Conservation (phyloP, 2,888 invertebrate genomes). For the Erebia epiphron region DNA sequence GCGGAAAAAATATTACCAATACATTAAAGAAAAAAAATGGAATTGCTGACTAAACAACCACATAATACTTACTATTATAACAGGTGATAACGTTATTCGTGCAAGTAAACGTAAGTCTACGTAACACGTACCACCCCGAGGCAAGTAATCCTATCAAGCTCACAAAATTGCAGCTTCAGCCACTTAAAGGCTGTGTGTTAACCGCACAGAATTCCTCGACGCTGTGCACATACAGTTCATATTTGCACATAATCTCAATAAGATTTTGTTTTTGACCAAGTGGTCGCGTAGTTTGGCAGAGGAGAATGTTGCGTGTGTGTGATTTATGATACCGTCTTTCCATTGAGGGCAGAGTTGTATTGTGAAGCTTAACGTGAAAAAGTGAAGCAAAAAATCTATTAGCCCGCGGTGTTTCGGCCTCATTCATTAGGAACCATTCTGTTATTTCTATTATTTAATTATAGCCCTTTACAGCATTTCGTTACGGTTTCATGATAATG, state of each 20-base stretch:
- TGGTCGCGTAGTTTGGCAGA: neutral
- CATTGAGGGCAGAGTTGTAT: neutral
- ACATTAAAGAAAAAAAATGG: too few relatives aligned
- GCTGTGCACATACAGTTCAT: too few relatives aligned
- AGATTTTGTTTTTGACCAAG: neutral
- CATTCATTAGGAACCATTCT: slow-evolving; percentile 64
- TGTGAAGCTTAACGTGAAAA: slow-evolving; percentile 16
- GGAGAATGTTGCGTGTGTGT: neutral
- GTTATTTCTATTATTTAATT: slow-evolving; percentile 41
- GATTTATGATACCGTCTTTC: neutral
- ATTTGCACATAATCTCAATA: neutral
- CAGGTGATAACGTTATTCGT: too few relatives aligned
- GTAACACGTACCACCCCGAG: too few relatives aligned
- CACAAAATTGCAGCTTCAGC: too few relatives aligned
- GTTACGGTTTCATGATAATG: slow-evolving; percentile 40
- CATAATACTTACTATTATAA: too few relatives aligned
- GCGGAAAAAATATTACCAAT: too few relatives aligned
- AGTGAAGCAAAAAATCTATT: slow-evolving; percentile 43
- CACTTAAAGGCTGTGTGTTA: too few relatives aligned
- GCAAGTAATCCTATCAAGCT: too few relatives aligned
- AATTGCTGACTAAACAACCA: too few relatives aligned
- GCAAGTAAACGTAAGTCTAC: too few relatives aligned
- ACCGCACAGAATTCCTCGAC: too few relatives aligned
- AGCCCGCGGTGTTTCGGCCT: slow-evolving; percentile 37
- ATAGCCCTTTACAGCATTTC: slow-evolving; percentile 38